Evolutionary conservation across 2,113 vertebrate genomes (phyloP).

Genomic region (Psophia crepitans): DNA sequence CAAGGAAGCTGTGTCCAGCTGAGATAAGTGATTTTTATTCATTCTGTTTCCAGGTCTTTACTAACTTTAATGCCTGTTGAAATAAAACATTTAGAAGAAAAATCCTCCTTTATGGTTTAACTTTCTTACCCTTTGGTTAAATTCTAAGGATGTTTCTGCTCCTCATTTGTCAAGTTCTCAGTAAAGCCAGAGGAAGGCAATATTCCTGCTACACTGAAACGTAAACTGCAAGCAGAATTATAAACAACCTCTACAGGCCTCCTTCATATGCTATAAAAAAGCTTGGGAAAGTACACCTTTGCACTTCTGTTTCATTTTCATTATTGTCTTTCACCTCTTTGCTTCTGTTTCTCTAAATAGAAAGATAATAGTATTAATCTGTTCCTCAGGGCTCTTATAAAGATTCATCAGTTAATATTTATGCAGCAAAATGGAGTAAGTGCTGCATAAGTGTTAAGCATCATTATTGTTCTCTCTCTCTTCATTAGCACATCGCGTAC

Average conservation of each 20-base stretch:
- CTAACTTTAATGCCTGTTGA: neutral
- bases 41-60: neutral
- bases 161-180: neutral
- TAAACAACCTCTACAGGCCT: neutral
- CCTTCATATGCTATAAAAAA: neutral
- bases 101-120: neutral
- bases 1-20: neutral
- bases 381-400: neutral
- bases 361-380: conserved; percentile 25
- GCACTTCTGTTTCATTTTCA: neutral
- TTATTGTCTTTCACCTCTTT: neutral
- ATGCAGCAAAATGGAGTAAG: conserved; percentile 16
- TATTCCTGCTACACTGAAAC: neutral
- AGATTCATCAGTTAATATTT: conserved; percentile 24
- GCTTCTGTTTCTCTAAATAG: neutral
- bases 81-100: neutral
- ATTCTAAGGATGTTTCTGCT: neutral
- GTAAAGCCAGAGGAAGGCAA: neutral
- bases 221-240: neutral
- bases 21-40: neutral
- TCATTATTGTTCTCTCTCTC: conserved; percentile 9
- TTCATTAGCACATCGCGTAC: conserved; percentile 26
- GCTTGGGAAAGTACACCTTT: neutral
- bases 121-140: neutral
- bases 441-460: neutral